These are phyloP conservation scores for Mellilla xanthometata DNA, from an alignment of 2,888 invertebrate species.

Conservation along the genomic window DNA sequence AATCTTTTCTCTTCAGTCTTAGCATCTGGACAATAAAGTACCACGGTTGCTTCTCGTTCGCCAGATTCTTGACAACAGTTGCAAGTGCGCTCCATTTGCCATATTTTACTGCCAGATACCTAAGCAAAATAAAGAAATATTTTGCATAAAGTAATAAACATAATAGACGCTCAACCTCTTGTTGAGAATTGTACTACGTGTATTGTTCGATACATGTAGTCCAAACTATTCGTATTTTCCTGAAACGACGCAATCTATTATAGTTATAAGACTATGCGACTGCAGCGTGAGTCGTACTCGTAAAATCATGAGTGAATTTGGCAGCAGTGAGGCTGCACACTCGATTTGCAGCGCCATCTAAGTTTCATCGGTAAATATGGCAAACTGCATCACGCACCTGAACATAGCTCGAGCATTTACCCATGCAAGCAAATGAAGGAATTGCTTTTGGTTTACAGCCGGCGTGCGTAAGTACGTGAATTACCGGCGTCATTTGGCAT, in stretches of 20 bases:
- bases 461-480: slow-evolving; percentile 94
- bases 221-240: neutral
- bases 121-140: slow-evolving; percentile 48
- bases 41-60: slow-evolving; percentile 94
- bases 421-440: slow-evolving; percentile 96
- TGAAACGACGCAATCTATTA: too few relatives aligned
- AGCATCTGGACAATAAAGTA: slow-evolving; percentile 94
- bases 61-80: slow-evolving; percentile 98
- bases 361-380: too few relatives aligned
- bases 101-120: slow-evolving; percentile 97
- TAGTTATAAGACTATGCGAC: too few relatives aligned
- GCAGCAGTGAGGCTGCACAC: too few relatives aligned
- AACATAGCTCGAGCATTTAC: slow-evolving; percentile 94
- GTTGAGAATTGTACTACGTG: too few relatives aligned
- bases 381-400: too few relatives aligned
- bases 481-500: slow-evolving; percentile 95
- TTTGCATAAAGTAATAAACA: too few relatives aligned
- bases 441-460: slow-evolving; percentile 96
- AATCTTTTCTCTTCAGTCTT: slow-evolving; percentile 93
- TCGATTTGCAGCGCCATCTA: too few relatives aligned
- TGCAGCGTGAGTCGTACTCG: too few relatives aligned
- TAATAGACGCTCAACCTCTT: too few relatives aligned
- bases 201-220: too few relatives aligned
- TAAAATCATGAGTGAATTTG: too few relatives aligned
- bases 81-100: slow-evolving; percentile 97